Conservation (phyloP, 2,888 invertebrate species). For the Drosophila gaucha region DNA sequence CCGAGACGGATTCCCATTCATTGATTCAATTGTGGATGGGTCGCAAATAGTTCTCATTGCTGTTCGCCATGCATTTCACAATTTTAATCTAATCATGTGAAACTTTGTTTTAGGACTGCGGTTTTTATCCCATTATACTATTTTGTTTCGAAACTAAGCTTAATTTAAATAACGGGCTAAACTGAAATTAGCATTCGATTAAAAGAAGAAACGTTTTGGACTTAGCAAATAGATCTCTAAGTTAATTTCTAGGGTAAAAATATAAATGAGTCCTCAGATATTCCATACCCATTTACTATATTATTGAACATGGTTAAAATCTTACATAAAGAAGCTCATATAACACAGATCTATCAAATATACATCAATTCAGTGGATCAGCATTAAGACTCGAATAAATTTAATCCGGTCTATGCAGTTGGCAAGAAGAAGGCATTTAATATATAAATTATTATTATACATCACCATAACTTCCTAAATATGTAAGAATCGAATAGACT, state of each 20-base stretch:
- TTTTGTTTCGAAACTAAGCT: slow-evolving; percentile 28
- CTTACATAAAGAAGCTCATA: too few species aligned
- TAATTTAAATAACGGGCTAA: slow-evolving; percentile 30
- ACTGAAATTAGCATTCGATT: background rate
- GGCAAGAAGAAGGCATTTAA: too few species aligned
- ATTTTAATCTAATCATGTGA: slow-evolving; percentile 58
- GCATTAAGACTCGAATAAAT: too few species aligned
- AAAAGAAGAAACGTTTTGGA: background rate
- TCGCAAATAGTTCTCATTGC: slow-evolving; percentile 22
- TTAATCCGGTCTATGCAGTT: too few species aligned
- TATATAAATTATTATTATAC: too few species aligned
- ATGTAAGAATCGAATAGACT: too few species aligned
- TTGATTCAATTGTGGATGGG: slow-evolving; percentile 21
- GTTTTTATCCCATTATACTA: slow-evolving; percentile 42
- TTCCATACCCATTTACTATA: too few species aligned
- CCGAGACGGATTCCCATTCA: slow-evolving; percentile 30
- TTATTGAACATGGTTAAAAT: too few species aligned
- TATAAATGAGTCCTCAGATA: too few species aligned
- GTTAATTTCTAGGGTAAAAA: background rate
- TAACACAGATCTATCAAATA: too few species aligned
- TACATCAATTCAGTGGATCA: background rate
- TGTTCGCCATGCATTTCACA: slow-evolving; percentile 42
- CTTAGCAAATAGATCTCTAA: too few species aligned
- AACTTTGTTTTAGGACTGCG: slow-evolving; percentile 45
- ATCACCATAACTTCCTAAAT: too few species aligned